A percentile compares a stretch with the other conserved stretches of the same genome.
Conservation (phyloP, 2,888 invertebrate genomes). For the Arrhopalites spinosus region DNA sequence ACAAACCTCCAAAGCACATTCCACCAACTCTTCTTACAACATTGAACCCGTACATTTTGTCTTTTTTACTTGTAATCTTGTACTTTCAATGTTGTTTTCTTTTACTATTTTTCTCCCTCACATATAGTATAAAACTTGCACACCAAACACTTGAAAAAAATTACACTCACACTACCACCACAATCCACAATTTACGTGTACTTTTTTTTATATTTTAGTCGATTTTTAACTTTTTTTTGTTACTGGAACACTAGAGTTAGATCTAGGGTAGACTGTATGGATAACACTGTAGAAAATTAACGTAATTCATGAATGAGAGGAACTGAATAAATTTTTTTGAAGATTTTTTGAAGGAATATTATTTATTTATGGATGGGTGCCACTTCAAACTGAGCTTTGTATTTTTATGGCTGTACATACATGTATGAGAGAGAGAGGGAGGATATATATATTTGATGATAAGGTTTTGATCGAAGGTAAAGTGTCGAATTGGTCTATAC, state of each 20-base stretch:
- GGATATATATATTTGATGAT: too few species aligned
- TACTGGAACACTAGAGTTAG: too few species aligned
- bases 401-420: neutral
- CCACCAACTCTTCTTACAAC: neutral
- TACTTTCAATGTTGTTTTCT: neutral
- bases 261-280: too few species aligned
- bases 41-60: slow-evolving; percentile 10
- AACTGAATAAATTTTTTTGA: neutral
- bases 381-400: neutral
- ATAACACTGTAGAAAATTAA: too few species aligned
- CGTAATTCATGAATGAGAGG: too few species aligned
- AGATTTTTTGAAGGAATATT: neutral
- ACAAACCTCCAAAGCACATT: slow-evolving; percentile 12
- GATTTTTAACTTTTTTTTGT: too few species aligned
- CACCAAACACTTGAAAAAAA: neutral
- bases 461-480: slow-evolving; percentile 11
- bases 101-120: neutral
- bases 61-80: neutral
- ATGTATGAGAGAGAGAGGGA: neutral
- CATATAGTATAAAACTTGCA: neutral
- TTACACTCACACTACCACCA: too few species aligned
- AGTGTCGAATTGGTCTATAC: slow-evolving; percentile 26
- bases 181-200: neutral
- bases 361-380: neutral
- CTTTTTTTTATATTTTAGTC: neutral